These are phyloP conservation scores for Hypotaenidia okinawae DNA, from an alignment of 2,797 vertebrate species.

Conservation along the genomic window DNA sequence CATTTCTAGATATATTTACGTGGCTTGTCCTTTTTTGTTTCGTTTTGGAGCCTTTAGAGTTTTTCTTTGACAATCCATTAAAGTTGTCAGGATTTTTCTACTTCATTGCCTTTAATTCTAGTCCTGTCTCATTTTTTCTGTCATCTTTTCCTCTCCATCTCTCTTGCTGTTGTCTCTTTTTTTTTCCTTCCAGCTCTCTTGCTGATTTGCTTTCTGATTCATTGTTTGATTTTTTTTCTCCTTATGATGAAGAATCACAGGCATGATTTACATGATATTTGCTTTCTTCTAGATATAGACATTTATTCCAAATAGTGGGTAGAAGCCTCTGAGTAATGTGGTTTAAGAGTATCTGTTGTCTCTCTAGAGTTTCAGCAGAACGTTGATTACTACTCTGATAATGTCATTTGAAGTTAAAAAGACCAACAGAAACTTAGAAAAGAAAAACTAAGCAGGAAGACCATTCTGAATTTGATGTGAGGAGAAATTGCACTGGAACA, in stretches of 20 bases:
- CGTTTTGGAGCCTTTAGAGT: background rate
- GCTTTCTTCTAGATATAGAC: background rate
- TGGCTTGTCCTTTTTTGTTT: background rate
- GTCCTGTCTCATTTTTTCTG: background rate
- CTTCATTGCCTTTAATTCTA: slow-evolving; percentile 40
- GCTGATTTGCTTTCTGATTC: slow-evolving; percentile 11
- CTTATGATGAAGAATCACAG: background rate
- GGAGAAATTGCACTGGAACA: background rate
- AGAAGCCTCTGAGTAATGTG: background rate
- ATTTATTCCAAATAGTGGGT: background rate
- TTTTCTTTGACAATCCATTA: slow-evolving; percentile 10
- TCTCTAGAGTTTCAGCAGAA: background rate
- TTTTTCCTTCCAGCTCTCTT: background rate
- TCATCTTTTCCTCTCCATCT: background rate
- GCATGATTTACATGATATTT: background rate
- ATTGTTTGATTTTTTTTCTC: background rate
- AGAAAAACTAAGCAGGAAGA: background rate
- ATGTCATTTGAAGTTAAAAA: background rate
- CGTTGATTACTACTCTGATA: background rate
- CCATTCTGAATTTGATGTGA: background rate
- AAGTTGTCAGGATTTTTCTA: slow-evolving; percentile 49
- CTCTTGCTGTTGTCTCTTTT: background rate
- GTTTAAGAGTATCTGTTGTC: background rate
- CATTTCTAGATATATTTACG: background rate
- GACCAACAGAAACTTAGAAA: background rate